Base-by-base conservation (phyloP, 2,888 invertebrate species). In the Seira musarum region DNA sequence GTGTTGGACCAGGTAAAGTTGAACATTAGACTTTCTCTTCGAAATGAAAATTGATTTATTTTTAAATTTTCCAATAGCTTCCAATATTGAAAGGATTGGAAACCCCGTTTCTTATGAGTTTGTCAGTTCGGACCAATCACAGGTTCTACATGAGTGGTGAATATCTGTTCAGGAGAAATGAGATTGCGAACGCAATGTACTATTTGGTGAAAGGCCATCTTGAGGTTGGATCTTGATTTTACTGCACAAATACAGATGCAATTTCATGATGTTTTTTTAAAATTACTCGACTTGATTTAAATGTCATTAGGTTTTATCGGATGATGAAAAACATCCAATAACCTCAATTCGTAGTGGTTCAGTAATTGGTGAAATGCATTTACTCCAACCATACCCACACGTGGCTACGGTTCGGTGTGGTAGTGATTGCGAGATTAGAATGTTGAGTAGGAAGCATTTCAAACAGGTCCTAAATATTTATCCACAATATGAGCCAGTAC, bases 151-250 rank as follows among this genome's bases (percentile, higher is more conserved):
- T 87, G 6, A 73, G 67, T 1, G 85, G 85, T 1, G 85, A 87
- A 80, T 78, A 80, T 6, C 53, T 87, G 1, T 85, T 81, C 40
- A 65, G 70, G 13, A 80, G 73, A 60, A 81, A 84, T 70, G 83
- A 85, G 13, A 83, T 77, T 1, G 85, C 83, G 0, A 49, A 49
- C 10, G 78, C 78, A 2, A 82, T 85, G 82, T 85, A 79, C 63
- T 87, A 85, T 64, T 66, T 87, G 19, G 77, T 87, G 2, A 85
- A 85, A 66, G 86, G 86, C 1, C 79, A 83, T 66, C 68, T 87
- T 5, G 85, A 87, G 22, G 84, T 86, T 72, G 77, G 19, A n/a
- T 13, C 8, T 64, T 63, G 2, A 22, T 17, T 17, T 71, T 66
- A 21, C 13, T 46, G 17, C 15, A 40, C 17, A 61, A 68, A 60